Evolutionary conservation across 2,888 invertebrate species (phyloP).

Genomic region (Amblyjoppa fuscipennis): DNA sequence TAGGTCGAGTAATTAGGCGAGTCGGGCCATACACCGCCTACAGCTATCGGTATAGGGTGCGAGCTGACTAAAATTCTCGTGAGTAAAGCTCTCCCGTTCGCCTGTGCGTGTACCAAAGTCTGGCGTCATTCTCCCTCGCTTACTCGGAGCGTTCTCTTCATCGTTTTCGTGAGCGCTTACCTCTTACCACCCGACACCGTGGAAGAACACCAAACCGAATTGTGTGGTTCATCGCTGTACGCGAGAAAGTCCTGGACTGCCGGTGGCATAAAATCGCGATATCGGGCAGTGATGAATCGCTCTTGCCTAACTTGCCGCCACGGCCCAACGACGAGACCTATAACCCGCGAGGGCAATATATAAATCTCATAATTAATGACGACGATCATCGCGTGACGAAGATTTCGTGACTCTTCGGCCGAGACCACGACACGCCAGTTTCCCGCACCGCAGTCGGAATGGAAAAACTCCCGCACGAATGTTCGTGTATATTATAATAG

Average conservation of each 20-base stretch:
- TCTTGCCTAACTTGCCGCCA: conserved; percentile 55
- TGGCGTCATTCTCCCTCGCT: conserved; percentile 34
- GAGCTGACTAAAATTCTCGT: conserved; percentile 61
- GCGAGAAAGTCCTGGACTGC: conserved; percentile 44
- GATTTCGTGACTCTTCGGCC: conserved; percentile 35
- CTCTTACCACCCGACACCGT: conserved; percentile 2
- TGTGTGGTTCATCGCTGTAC: conserved; percentile 54
- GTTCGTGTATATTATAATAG: conserved; percentile 26
- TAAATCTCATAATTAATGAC: conserved; percentile 66
- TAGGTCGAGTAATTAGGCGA: conserved; percentile 62
- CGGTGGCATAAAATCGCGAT: conserved; percentile 61
- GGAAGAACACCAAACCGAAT: conserved; percentile 57
- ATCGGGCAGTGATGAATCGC: conserved; percentile 68
- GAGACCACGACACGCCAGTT: conserved; percentile 44
- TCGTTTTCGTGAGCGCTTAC: conserved; percentile 39
- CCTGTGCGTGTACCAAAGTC: conserved; percentile 54
- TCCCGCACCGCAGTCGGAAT: conserved; percentile 33
- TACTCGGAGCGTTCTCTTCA: conserved; percentile 17
- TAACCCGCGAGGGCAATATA: conserved; percentile 45
- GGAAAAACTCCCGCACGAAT: conserved; percentile 40
- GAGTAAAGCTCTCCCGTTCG: conserved; percentile 43
- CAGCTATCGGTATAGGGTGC: conserved; percentile 60
- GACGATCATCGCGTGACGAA: conserved; percentile 66
- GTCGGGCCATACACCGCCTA: conserved; percentile 27
- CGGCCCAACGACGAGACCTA: background rate